Percentiles rank a stretch among this genome's conserved stretches.
These are phyloP conservation scores for Zaprionus lachaisei DNA, from an alignment of 1,140 invertebrate genomes.

Conservation along the genomic window DNA sequence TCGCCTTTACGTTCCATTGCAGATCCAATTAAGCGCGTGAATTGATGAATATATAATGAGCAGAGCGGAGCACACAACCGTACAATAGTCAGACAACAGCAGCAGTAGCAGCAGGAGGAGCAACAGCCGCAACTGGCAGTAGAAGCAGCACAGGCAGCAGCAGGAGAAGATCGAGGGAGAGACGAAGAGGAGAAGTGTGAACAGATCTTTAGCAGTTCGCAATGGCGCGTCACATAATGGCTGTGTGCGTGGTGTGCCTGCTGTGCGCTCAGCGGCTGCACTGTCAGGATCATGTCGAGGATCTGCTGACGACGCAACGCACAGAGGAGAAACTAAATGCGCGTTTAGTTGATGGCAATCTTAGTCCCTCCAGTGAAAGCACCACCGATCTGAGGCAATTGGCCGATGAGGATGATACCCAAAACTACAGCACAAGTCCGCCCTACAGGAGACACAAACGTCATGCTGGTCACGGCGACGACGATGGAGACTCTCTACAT, in stretches of 20 bases:
- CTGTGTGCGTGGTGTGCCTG: conserved; percentile 91
- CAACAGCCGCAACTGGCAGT: not conserved
- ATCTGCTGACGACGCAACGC: conserved; percentile 45
- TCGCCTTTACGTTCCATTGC: conserved; percentile 41
- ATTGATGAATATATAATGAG: conserved; percentile 67
- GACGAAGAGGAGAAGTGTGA: conserved; percentile 1
- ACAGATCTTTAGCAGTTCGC: not conserved
- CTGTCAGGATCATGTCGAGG: conserved; percentile 87
- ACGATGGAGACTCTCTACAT: conserved; percentile 11
- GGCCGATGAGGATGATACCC: conserved; percentile 65
- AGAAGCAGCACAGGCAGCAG: not conserved
- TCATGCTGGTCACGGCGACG: conserved; percentile 68
- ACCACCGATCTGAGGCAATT: conserved; percentile 71
- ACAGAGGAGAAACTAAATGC: conserved; percentile 59
- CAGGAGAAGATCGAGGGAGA: not conserved
- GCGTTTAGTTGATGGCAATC: conserved; percentile 58
- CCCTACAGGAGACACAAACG: conserved; percentile 71
- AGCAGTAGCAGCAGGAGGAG: conserved; percentile 7
- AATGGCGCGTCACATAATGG: conserved; percentile 86
- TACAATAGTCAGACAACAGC: conserved; percentile 31
- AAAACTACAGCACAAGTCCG: conserved; percentile 71
- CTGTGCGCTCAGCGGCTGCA: conserved; percentile 90
- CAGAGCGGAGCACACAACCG: conserved; percentile 19
- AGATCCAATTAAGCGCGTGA: conserved; percentile 54
- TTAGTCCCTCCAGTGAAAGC: conserved; percentile 72